Evolutionary conservation across 2,888 invertebrate genomes (phyloP), one percentile per base, ranked within the genome.

Genomic region (Epinotia demarniana): DNA sequence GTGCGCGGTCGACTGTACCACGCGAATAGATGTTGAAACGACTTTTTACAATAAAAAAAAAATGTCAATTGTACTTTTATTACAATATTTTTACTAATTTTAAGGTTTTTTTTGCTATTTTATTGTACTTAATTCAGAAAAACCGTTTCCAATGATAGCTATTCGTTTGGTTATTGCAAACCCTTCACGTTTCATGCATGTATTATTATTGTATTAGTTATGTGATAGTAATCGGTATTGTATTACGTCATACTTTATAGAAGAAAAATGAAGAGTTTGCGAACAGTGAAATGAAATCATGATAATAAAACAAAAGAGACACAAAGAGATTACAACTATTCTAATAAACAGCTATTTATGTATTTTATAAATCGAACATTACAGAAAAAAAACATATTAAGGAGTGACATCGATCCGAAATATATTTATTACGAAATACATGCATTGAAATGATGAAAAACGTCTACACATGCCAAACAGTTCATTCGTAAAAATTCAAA

Each of bases 381-480:
- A 69, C 19, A 43, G n/a, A 58, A 69, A 60, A 69, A 19, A 60
- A 61, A 60, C 60, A 60, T 18, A 27, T 61, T 61, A 4, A 60
- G 49, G 3, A 61, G 4, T 23, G 19, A 18, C 13, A 61, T 33
- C 3, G 23, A 49, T 70, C 43, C 60, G 13, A 33, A 70, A 70
- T n/a, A 61, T 61, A 27, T 70, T 68, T 61, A 27, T 27, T 62
- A 53, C 33, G 62, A 74, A 55, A 67, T 69, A 79, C 83, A 83
- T 86, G 85, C 86, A 80, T 79, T 73, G 77, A 81, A 76, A 79
- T 75, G 78, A 78, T 77, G 77, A 75, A 64, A 79, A 79, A 78
- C 81, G 63, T 83, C 91, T 92, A 92, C 89, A 87, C 93, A 94
- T 94, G 93, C 92, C 87, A 90, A 89, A 92, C 92, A 93, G 93